These are phyloP conservation scores for Paguma larvata DNA, from an alignment of 2,797 vertebrate species.

Conservation along the genomic window DNA sequence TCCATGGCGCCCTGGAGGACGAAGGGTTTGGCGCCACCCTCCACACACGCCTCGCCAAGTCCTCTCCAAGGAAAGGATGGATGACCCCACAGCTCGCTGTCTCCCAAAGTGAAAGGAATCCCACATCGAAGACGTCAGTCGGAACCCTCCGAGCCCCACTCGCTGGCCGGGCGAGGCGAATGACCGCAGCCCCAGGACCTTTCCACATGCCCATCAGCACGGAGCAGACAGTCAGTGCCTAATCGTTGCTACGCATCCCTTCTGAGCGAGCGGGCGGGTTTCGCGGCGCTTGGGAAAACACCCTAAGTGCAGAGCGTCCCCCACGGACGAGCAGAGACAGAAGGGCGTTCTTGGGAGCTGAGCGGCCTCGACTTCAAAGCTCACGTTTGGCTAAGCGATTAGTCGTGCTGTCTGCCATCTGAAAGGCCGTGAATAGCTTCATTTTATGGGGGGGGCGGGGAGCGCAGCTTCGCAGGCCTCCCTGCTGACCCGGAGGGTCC, in stretches of 20 bases:
- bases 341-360: rapidly evolving
- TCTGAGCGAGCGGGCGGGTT: rapidly evolving
- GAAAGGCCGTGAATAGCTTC: not conserved
- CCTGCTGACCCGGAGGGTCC: not conserved
- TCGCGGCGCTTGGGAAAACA: rapidly evolving
- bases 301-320: rapidly evolving
- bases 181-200: not conserved
- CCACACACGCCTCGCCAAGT: rapidly evolving
- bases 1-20: not conserved
- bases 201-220: rapidly evolving
- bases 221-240: not conserved
- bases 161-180: not conserved
- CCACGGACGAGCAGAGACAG: rapidly evolving
- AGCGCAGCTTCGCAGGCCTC: not conserved
- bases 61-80: not conserved
- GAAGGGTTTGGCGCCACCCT: not conserved
- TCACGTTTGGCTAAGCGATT: not conserved
- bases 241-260: not conserved
- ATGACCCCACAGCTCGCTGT: not conserved
- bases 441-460: not conserved
- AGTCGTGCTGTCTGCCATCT: not conserved
- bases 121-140: not conserved
- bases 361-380: not conserved
- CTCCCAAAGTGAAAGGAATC: not conserved
- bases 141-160: not conserved